Conservation (phyloP, 2,797 vertebrate species). For the Xerus rutilus region DNA sequence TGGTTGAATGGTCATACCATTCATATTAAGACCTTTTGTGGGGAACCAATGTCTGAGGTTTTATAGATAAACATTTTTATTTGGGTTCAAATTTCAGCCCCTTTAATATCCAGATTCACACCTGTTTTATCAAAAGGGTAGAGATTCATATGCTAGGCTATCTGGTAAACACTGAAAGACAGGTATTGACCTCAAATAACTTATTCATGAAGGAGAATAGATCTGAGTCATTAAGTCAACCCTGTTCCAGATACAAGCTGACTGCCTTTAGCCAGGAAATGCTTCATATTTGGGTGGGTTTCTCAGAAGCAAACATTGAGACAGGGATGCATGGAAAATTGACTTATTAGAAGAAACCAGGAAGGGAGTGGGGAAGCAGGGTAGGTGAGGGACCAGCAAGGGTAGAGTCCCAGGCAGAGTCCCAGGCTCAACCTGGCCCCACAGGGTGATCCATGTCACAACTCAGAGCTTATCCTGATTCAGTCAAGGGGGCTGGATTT, state of each 20-base stretch:
- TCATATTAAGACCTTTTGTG: background rate
- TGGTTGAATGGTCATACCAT: background rate
- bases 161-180: too few species aligned
- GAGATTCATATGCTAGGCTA: background rate
- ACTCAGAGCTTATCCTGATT: background rate
- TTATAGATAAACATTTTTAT: background rate
- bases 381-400: background rate
- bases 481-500: fast-evolving
- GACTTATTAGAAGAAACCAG: background rate
- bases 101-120: background rate
- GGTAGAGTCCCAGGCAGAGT: too few species aligned
- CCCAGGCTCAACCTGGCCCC: too few species aligned
- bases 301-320: background rate
- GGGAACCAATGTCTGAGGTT: background rate
- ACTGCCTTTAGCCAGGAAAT: background rate
- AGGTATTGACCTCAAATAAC: background rate
- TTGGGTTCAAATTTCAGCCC: background rate
- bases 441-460: background rate
- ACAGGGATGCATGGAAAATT: background rate
- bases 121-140: background rate
- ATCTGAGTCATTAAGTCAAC: background rate
- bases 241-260: background rate
- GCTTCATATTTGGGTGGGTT: background rate
- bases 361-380: background rate
- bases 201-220: background rate